Percentiles rank a stretch among this genome's conserved stretches.
phyloP scores from a whole-genome alignment of 2,888 invertebrate species.

The Dynastes tityus region DNA sequence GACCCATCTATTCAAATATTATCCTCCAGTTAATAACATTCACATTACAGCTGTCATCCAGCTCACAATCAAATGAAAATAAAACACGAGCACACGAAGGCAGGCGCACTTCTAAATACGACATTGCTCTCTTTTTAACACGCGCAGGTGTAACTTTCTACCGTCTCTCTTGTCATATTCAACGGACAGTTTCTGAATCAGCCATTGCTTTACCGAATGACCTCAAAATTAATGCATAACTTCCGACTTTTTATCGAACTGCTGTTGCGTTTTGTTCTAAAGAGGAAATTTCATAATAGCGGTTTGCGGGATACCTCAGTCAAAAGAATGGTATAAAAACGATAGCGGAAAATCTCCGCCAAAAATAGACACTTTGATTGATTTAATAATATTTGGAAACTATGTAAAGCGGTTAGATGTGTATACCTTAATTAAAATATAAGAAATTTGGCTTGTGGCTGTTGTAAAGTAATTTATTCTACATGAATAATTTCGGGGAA shows the following conservation, averaged over 20 bases:
- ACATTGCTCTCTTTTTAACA: slow-evolving; percentile 51
- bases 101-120: not conserved
- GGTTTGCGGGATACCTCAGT: slow-evolving; percentile 5
- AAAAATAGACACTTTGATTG: slow-evolving; percentile 13
- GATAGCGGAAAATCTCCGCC: not conserved
- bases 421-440: too few relatives aligned
- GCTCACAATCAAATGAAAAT: slow-evolving; percentile 57
- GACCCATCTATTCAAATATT: slow-evolving; percentile 63
- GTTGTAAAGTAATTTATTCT: not conserved
- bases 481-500: not conserved
- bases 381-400: not conserved
- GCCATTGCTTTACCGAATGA: slow-evolving; percentile 45
- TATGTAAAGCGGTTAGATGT: too few relatives aligned
- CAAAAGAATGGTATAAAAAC: slow-evolving; percentile 13
- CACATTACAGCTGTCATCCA: slow-evolving; percentile 64
- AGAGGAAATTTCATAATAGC: slow-evolving; percentile 48
- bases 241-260: slow-evolving; percentile 50
- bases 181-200: slow-evolving; percentile 31
- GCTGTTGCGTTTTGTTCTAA: slow-evolving; percentile 37
- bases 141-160: slow-evolving; percentile 34
- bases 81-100: slow-evolving; percentile 52
- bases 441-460: too few relatives aligned
- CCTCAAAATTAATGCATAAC: slow-evolving; percentile 52
- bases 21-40: slow-evolving; percentile 63
- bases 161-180: slow-evolving; percentile 36